Evolutionary conservation across 2,797 vertebrate genomes (phyloP).

Genomic region (Alfaro cultratus): DNA sequence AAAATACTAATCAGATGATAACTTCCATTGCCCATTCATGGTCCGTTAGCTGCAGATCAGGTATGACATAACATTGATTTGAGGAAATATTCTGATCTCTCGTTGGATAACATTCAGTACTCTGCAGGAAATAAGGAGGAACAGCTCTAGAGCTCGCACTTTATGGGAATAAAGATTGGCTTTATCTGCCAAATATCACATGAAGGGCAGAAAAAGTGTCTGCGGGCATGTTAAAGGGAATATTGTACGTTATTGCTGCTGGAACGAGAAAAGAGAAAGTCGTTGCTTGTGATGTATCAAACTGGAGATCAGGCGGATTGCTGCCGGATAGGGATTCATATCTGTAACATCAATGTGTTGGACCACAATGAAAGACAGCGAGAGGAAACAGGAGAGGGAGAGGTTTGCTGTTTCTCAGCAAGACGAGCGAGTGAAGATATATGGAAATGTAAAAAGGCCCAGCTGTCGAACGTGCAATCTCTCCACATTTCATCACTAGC

Average conservation of each 20-base stretch:
- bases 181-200: constrained; percentile 68
- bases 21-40: constrained; percentile 27
- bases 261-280: constrained; percentile 68
- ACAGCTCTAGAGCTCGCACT: constrained; percentile 25
- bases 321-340: constrained; percentile 65
- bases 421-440: constrained; percentile 54
- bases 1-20: constrained; percentile 15
- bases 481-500: constrained; percentile 41
- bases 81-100: constrained; percentile 52
- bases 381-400: constrained; percentile 19
- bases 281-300: constrained; percentile 56
- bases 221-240: constrained; percentile 60
- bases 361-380: constrained; percentile 56
- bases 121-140: constrained; percentile 40
- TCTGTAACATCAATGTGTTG: constrained; percentile 69
- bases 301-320: constrained; percentile 57
- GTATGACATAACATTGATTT: constrained; percentile 19
- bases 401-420: constrained; percentile 1
- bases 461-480: constrained; percentile 33
- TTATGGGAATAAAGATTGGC: constrained; percentile 69
- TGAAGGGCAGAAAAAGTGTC: constrained; percentile 34
- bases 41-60: constrained; percentile 39
- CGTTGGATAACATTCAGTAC: constrained; percentile 68
- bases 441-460: constrained; percentile 38
- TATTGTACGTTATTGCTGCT: constrained; percentile 64